Percentiles rank a stretch among this genome's conserved stretches.
Evolutionary conservation across 2,888 invertebrate species (phyloP).

Genomic region (Prenolepis imparis): DNA sequence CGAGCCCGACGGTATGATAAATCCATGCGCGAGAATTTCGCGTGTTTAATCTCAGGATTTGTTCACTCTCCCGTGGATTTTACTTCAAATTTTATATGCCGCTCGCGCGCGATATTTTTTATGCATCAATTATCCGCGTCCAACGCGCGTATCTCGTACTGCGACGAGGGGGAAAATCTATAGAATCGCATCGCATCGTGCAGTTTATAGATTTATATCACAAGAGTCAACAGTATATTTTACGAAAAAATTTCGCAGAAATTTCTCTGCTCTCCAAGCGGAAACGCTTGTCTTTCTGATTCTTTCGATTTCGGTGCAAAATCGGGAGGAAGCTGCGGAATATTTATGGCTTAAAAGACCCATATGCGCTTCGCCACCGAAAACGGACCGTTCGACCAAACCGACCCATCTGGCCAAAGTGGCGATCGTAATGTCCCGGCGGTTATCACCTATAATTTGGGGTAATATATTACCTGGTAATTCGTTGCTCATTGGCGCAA

Average conservation of each 20-base stretch:
- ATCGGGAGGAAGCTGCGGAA: slow-evolving; percentile 67
- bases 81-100: neutral
- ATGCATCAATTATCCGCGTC: neutral
- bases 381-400: slow-evolving; percentile 67
- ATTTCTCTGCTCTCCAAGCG: neutral
- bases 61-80: neutral
- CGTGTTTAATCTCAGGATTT: slow-evolving; percentile 19
- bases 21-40: neutral
- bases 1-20: neutral
- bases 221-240: neutral
- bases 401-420: slow-evolving; percentile 84
- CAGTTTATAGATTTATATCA: neutral
- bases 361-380: slow-evolving; percentile 83
- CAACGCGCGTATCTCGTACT: neutral
- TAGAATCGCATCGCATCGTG: neutral
- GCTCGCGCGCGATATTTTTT: slow-evolving; percentile 5
- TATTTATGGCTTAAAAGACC: slow-evolving; percentile 80
- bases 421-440: slow-evolving; percentile 83
- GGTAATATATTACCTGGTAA: slow-evolving; percentile 86
- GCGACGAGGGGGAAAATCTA: neutral
- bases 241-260: neutral
- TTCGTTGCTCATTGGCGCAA: slow-evolving; percentile 84
- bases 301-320: slow-evolving; percentile 27
- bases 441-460: slow-evolving; percentile 86
- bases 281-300: neutral